Conservation (phyloP, 2,113 vertebrate species). For the Elgaria multicarinata region DNA sequence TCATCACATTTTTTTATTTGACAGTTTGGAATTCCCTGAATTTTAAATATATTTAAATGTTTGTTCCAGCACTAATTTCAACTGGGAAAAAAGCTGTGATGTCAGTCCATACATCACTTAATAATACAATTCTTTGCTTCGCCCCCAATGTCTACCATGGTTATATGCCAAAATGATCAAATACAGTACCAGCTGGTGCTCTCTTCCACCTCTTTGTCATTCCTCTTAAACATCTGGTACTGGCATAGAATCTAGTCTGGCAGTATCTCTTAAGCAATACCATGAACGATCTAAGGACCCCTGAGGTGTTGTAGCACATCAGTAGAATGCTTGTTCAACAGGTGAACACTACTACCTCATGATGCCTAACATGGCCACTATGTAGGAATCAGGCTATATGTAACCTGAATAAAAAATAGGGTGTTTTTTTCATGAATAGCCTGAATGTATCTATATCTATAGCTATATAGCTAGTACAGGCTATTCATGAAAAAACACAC, state of each 20-base stretch:
- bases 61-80: background rate
- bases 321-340: background rate
- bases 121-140: background rate
- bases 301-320: background rate
- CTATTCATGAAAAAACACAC: background rate
- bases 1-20: background rate
- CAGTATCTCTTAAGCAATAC: background rate
- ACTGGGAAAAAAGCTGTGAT: background rate
- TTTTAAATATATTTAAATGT: background rate
- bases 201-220: too few relatives aligned
- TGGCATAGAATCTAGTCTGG: background rate
- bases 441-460: background rate
- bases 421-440: too few relatives aligned
- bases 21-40: background rate
- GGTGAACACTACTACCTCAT: background rate
- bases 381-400: background rate
- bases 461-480: too few relatives aligned
- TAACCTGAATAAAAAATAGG: background rate
- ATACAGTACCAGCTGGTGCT: background rate
- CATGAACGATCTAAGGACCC: background rate
- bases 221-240: background rate
- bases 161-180: background rate
- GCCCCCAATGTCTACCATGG: background rate
- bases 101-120: background rate
- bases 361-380: background rate